A percentile compares a stretch with the other conserved stretches of the same genome.
These are phyloP conservation scores for Herpetotheres cachinnans DNA, from an alignment of 2,113 vertebrate species.

Conservation along the genomic window DNA sequence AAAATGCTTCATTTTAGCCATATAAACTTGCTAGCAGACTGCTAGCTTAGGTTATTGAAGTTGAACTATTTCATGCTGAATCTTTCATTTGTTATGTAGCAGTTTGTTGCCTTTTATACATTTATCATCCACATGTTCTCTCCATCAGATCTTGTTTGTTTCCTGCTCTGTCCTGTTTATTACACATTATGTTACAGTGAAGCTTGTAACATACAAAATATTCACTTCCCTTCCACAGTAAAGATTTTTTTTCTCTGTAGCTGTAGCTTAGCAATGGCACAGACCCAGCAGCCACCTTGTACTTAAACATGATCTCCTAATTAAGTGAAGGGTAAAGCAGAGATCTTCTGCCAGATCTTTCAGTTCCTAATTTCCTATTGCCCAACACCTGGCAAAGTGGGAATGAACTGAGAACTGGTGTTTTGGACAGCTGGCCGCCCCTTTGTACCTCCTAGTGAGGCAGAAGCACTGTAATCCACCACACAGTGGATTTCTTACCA, in stretches of 20 bases:
- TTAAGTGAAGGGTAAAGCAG: neutral
- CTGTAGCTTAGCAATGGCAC: neutral
- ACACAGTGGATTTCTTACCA: neutral
- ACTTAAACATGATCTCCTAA: neutral
- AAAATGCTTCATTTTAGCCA: neutral
- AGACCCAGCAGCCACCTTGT: neutral
- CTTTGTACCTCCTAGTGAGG: neutral
- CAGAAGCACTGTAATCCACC: neutral
- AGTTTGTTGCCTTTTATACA: neutral
- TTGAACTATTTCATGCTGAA: neutral
- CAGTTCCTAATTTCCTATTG: neutral
- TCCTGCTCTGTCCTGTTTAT: neutral
- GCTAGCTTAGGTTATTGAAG: neutral
- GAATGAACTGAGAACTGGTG: neutral
- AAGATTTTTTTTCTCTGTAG: neutral
- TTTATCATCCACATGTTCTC: neutral
- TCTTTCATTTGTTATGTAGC: neutral
- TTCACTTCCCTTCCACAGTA: neutral
- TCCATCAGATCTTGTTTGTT: neutral
- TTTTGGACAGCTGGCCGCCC: neutral
- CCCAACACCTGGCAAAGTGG: neutral
- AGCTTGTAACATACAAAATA: neutral
- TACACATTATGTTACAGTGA: neutral
- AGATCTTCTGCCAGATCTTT: neutral
- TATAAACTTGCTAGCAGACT: neutral